Conservation (phyloP, 2,888 invertebrate genomes). For the Leptinotarsa tumamoca region DNA sequence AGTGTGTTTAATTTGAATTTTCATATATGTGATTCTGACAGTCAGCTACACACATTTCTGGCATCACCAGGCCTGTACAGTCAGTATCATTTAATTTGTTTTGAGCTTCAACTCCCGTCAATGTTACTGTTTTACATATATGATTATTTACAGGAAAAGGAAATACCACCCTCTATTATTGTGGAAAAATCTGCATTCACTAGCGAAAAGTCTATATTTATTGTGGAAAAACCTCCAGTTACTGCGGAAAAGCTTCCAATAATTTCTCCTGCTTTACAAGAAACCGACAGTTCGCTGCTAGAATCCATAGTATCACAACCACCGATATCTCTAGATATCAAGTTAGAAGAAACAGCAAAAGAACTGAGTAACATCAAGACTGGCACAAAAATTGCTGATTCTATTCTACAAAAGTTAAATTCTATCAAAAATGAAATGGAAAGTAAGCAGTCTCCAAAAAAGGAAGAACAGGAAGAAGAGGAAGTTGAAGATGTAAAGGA, state of each 20-base stretch:
- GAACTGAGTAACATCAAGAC: constrained; percentile 63
- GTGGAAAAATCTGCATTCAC: constrained; percentile 33
- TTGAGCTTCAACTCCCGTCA: too few relatives aligned
- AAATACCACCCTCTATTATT: constrained; percentile 1
- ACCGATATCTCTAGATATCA: constrained; percentile 51
- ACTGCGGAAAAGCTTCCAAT: constrained; percentile 11
- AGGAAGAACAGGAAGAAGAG: constrained; percentile 44
- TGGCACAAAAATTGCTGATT: constrained; percentile 64
- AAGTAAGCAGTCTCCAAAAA: constrained; percentile 49
- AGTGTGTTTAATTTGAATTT: too few relatives aligned
- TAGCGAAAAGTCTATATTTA: neutral
- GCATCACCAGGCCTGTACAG: too few relatives aligned
- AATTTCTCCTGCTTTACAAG: constrained; percentile 63
- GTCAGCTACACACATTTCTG: too few relatives aligned
- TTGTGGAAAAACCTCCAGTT: neutral
- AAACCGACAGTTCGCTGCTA: constrained; percentile 62
- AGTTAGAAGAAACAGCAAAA: constrained; percentile 60
- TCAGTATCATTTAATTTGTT: too few relatives aligned
- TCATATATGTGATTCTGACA: too few relatives aligned
- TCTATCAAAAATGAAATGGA: constrained; percentile 60
- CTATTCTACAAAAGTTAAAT: constrained; percentile 63
- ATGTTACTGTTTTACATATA: neutral
- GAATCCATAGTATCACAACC: constrained; percentile 61
- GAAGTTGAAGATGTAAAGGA: constrained; percentile 18
- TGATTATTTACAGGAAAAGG: constrained; percentile 21